Evolutionary conservation across 2,888 invertebrate genomes (phyloP), one percentile per base, ranked within the genome.

Genomic region (Notocelia uddmanniana): DNA sequence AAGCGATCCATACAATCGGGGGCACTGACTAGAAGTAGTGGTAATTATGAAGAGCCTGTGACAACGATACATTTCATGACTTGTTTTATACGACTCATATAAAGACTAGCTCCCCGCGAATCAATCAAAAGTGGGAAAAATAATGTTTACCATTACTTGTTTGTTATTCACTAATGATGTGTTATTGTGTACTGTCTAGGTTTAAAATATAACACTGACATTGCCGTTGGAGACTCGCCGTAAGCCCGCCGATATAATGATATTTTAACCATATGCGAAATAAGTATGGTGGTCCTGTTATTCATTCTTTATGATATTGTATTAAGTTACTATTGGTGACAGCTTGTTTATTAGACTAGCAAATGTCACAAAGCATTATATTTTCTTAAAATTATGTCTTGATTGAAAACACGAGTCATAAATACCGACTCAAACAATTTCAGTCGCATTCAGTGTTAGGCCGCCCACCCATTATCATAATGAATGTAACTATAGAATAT

Each of bases 1-100:
- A 79, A 79, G 77, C 78, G 74, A 74, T 74, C 74, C 50, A 19
- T 52, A 45, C 50, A 52, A 48, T 57, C 37, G 18, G 18, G 48
- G 62, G 15, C 58, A 15, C 11, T 1, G 11, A 34, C n/a, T n/a
- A 26, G 37, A 59, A n/a, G 15, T 23, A 18, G 9, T 18, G 13
- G 9, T 23, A 15, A 10, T 66, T 45, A 64, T n/a, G 45, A 26
- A 10, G 52, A 64, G 21, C 37, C 6, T 60, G 31, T 9, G 31
- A 31, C 3, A 52, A 21, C 48, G n/a, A 31, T 18, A 31, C n/a
- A 45, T n/a, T 45, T 15, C 8, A n/a, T 8, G 45, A 45, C 13
- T 45, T n/a, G 8, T 45, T 41, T 45, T 45, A 45, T 31, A 31
- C 8, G 3, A 31, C 31, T 31, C 5, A 31, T 31, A 31, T 31